Percentiles rank a stretch among this genome's conserved stretches.
These are phyloP conservation scores for Telenomus remus DNA, from an alignment of 1,140 invertebrate genomes.

Conservation along the genomic window DNA sequence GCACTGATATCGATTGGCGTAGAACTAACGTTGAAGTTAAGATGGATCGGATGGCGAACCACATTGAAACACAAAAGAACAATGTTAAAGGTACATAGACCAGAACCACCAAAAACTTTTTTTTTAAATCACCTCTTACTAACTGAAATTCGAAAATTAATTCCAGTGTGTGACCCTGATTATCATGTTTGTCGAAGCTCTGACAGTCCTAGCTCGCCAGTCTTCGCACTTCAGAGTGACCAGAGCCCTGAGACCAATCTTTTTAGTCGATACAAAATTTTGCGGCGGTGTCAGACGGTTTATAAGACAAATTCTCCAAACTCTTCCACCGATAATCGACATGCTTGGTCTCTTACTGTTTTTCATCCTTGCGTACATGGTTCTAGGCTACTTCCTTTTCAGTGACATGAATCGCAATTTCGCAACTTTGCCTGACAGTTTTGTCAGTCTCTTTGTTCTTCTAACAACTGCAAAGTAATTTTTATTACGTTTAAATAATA, in stretches of 20 bases:
- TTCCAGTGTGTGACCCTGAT: conserved; percentile 83
- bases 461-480: conserved; percentile 92
- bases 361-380: conserved; percentile 89
- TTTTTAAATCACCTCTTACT: too few species aligned
- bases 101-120: neutral
- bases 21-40: conserved; percentile 86
- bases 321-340: conserved; percentile 90
- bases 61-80: conserved; percentile 90
- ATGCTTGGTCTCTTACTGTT: conserved; percentile 91
- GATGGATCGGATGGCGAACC: conserved; percentile 90
- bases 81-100: conserved; percentile 83
- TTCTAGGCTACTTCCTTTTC: conserved; percentile 90
- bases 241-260: conserved; percentile 90
- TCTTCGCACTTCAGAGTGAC: conserved; percentile 92
- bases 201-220: conserved; percentile 87
- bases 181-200: conserved; percentile 90
- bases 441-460: conserved; percentile 92
- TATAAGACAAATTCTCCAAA: conserved; percentile 87
- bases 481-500: too few species aligned
- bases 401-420: conserved; percentile 86
- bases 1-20: conserved; percentile 85
- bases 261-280: conserved; percentile 91
- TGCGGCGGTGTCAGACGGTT: conserved; percentile 84
- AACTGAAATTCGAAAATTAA: neutral
- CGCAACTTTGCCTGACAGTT: conserved; percentile 85